Percentiles rank a stretch among this genome's conserved stretches.
Conservation (phyloP, 2,888 invertebrate genomes). For the Sminthurides aquaticus region DNA sequence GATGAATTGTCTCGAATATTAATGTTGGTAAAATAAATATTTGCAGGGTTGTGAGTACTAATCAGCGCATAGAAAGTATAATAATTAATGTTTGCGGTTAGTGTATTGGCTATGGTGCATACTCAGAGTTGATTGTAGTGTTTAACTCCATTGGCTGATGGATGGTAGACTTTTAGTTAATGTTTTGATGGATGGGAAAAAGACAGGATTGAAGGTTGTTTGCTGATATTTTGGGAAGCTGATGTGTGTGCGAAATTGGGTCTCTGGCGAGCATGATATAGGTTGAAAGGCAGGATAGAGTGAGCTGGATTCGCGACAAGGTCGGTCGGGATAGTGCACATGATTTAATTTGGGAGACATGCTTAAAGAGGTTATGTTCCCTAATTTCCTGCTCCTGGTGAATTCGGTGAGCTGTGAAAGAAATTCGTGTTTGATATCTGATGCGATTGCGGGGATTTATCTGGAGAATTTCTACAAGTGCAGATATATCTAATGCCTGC, state of each 20-base stretch:
- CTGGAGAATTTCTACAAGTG: too few species aligned
- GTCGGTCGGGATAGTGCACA: neutral
- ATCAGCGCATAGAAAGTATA: neutral
- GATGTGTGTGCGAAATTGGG: neutral
- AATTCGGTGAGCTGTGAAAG: too few species aligned
- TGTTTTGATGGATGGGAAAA: neutral
- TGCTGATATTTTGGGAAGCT: neutral
- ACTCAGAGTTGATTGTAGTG: too few species aligned
- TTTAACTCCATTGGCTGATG: too few species aligned
- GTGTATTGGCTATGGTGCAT: too few species aligned
- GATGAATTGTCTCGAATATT: too few species aligned
- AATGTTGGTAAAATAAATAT: neutral
- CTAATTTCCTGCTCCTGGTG: too few species aligned
- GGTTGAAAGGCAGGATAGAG: neutral
- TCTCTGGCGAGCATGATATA: neutral
- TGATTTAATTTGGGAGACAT: too few species aligned
- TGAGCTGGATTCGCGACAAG: neutral
- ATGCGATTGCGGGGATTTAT: too few species aligned
- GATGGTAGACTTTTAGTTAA: neutral
- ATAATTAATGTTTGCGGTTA: neutral
- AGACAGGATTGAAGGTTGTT: neutral
- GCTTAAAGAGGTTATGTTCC: too few species aligned
- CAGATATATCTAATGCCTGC: too few species aligned
- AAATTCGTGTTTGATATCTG: too few species aligned
- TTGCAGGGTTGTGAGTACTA: neutral